Conservation (phyloP, 2,888 invertebrate genomes). For the Drosophila infuscata region DNA sequence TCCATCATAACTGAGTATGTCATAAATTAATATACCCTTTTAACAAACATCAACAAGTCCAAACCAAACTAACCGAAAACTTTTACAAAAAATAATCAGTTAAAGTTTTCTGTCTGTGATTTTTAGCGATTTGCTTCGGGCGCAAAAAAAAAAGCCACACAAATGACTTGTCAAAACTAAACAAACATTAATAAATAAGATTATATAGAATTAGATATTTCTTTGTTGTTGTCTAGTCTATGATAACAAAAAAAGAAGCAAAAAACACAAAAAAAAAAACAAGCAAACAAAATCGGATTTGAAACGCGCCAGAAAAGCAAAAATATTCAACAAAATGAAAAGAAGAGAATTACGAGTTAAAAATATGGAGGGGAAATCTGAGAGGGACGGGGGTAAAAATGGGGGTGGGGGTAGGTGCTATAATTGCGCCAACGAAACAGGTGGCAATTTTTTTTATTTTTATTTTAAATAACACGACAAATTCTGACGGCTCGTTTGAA, state of each 20-base stretch:
- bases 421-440: conserved; percentile 35
- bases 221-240: conserved; percentile 3
- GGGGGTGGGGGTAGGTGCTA: conserved; percentile 26
- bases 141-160: neutral
- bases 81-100: neutral
- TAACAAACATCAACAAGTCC: neutral
- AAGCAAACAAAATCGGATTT: conserved; percentile 42
- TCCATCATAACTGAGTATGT: neutral
- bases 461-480: neutral
- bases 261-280: neutral
- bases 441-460: conserved; percentile 22
- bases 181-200: conserved; percentile 31
- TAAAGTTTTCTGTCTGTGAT: conserved; percentile 5
- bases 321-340: conserved; percentile 37
- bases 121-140: neutral
- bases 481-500: conserved; percentile 37
- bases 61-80: neutral
- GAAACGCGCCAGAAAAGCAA: conserved; percentile 46
- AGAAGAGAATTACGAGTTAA: conserved; percentile 35
- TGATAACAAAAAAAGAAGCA: neutral
- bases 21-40: neutral
- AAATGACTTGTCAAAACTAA: conserved; percentile 37
- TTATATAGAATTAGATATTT: conserved; percentile 21
- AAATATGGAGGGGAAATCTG: neutral
- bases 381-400: neutral